A percentile compares a stretch with the other conserved stretches of the same genome.
These are phyloP conservation scores for Hipposideros armiger DNA, from an alignment of 2,113 vertebrate genomes.

Conservation along the genomic window DNA sequence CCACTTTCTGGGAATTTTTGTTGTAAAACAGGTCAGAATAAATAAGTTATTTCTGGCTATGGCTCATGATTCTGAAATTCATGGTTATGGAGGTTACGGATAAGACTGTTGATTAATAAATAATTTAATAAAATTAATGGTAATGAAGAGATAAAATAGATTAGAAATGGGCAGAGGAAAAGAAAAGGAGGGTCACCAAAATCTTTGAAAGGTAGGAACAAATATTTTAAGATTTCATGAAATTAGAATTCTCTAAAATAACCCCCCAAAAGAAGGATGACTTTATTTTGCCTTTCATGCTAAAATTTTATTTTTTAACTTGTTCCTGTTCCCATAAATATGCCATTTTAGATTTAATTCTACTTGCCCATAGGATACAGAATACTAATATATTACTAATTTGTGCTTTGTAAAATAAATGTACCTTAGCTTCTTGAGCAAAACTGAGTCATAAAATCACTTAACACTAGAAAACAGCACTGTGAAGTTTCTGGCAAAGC, in stretches of 20 bases:
- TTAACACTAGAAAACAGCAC: neutral
- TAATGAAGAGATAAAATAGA: neutral
- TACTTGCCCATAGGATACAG: neutral
- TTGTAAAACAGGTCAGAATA: neutral
- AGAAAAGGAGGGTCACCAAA: neutral
- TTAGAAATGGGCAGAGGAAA: neutral
- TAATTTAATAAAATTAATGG: constrained; percentile 13
- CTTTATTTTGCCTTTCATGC: neutral
- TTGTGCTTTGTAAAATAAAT: neutral
- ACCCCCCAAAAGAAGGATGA: neutral
- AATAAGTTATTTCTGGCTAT: neutral
- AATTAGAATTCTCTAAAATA: neutral
- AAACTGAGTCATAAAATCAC: neutral
- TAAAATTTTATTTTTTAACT: constrained; percentile 3
- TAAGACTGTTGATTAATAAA: neutral
- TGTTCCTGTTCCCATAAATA: neutral
- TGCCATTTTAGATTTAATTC: neutral
- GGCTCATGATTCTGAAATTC: neutral
- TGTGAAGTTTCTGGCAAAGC: neutral
- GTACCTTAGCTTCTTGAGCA: neutral
- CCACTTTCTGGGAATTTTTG: neutral
- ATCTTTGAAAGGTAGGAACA: neutral
- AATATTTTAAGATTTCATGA: neutral
- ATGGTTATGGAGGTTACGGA: neutral
- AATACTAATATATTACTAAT: neutral